Evolutionary conservation across 2,797 vertebrate genomes (phyloP).

Genomic region (Coreius guichenoti): DNA sequence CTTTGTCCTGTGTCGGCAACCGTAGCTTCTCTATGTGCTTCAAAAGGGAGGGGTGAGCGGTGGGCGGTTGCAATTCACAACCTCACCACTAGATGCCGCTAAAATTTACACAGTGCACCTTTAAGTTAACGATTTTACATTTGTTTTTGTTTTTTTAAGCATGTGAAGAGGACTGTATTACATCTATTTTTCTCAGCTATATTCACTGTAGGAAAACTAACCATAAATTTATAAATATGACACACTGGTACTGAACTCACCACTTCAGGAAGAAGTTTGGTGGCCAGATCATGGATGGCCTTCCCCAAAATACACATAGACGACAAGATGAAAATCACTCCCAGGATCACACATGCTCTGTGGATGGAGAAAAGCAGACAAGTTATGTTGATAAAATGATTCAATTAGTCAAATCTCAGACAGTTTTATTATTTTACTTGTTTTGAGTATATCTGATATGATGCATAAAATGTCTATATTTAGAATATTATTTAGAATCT

Average conservation of each 20-base stretch:
- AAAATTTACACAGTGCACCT: no score
- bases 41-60: no score
- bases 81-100: no score
- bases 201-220: not conserved
- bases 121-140: no score
- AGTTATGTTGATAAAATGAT: not conserved
- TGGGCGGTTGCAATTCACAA: no score
- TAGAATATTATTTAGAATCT: not conserved
- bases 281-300: slow-evolving; percentile 93
- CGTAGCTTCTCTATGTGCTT: no score
- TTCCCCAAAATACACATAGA: slow-evolving; percentile 95
- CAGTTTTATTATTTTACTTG: not conserved
- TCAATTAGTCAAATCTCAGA: not conserved
- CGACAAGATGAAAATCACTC: slow-evolving; percentile 92
- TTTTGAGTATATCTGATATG: not conserved
- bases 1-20: no score
- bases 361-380: slow-evolving; percentile 54
- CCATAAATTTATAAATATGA: not conserved
- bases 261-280: slow-evolving; percentile 92
- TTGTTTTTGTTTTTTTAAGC: no score
- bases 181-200: not conserved
- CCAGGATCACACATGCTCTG: slow-evolving; percentile 95
- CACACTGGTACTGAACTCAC: slow-evolving; percentile 76
- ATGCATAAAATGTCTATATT: not conserved
- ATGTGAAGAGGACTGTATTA: not conserved